These are phyloP conservation scores for Cricetomys ansorgei DNA, from an alignment of 2,113 vertebrate genomes.

Conservation along the genomic window DNA sequence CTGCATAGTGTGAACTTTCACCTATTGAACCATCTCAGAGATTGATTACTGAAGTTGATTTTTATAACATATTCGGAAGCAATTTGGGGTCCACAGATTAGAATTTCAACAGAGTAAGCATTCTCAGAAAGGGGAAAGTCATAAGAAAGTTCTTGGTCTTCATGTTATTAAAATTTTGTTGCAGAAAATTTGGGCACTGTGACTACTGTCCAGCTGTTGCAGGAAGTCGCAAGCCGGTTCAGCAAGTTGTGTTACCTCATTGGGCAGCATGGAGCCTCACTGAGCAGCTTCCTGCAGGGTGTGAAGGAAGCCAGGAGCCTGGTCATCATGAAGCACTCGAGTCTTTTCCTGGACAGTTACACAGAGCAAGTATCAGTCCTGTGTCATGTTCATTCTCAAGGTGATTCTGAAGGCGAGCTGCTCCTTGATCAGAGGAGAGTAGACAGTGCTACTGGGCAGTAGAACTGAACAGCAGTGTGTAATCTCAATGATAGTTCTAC, in stretches of 20 bases:
- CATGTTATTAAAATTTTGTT: constrained; percentile 58
- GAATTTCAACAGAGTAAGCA: not conserved
- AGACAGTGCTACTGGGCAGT: constrained; percentile 67
- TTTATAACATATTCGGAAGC: not conserved
- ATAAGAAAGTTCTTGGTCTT: constrained; percentile 10
- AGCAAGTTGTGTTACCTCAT: constrained; percentile 95
- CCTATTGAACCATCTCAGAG: not conserved
- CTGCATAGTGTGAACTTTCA: not conserved
- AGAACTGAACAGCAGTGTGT: constrained; percentile 59
- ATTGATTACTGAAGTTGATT: not conserved
- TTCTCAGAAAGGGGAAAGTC: constrained; percentile 12
- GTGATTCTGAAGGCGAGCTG: constrained; percentile 69
- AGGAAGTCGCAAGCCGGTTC: constrained; percentile 92
- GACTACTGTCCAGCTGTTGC: constrained; percentile 89
- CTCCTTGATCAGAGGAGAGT: constrained; percentile 75
- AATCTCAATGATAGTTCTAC: constrained; percentile 55
- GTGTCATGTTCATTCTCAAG: constrained; percentile 76
- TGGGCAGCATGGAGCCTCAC: constrained; percentile 94
- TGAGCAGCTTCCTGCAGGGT: constrained; percentile 93
- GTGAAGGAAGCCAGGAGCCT: constrained; percentile 91
- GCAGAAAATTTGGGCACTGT: constrained; percentile 92
- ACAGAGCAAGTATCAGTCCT: constrained; percentile 90
- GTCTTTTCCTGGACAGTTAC: constrained; percentile 94
- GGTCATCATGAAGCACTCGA: constrained; percentile 92
- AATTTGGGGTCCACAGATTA: not conserved